phyloP scores from a whole-genome alignment of 2,797 vertebrate genomes.

The Hemibagrus guttatus region DNA sequence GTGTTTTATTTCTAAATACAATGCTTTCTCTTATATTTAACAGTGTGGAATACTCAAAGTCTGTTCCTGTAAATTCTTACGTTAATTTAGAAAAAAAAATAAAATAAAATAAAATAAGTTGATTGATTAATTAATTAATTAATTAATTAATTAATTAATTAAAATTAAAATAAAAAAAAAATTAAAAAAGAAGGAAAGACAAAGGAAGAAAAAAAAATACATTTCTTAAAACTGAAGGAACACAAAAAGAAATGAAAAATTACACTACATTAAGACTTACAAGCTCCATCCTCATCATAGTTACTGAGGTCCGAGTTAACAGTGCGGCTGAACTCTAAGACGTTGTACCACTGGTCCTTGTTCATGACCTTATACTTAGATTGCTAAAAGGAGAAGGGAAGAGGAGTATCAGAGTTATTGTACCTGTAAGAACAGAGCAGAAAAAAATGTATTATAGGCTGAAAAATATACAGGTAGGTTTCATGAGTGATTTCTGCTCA shows the following conservation, averaged over 20 bases:
- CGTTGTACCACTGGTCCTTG: conserved; percentile 99
- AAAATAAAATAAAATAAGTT: background rate
- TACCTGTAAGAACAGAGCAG: too few relatives aligned
- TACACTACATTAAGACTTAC: conserved; percentile 77
- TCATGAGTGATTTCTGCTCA: background rate
- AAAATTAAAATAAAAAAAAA: background rate
- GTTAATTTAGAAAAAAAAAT: background rate
- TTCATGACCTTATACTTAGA: conserved; percentile 97
- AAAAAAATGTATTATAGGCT: background rate
- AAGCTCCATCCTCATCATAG: conserved; percentile 97
- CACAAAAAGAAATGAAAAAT: background rate
- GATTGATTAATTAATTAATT: too few relatives aligned
- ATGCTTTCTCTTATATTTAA: background rate
- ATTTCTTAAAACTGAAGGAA: background rate
- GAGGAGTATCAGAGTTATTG: background rate
- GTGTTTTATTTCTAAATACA: background rate
- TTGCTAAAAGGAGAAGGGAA: conserved; percentile 76
- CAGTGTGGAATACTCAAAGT: background rate
- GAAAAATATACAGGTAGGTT: background rate
- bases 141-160: background rate
- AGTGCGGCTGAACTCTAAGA: conserved; percentile 96
- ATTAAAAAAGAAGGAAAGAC: too few relatives aligned
- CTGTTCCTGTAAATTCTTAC: background rate
- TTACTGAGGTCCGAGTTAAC: conserved; percentile 95
- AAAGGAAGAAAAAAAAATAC: too few relatives aligned